These are phyloP conservation scores for Haemorhous mexicanus DNA, from an alignment of 2,113 vertebrate genomes.

Conservation along the genomic window DNA sequence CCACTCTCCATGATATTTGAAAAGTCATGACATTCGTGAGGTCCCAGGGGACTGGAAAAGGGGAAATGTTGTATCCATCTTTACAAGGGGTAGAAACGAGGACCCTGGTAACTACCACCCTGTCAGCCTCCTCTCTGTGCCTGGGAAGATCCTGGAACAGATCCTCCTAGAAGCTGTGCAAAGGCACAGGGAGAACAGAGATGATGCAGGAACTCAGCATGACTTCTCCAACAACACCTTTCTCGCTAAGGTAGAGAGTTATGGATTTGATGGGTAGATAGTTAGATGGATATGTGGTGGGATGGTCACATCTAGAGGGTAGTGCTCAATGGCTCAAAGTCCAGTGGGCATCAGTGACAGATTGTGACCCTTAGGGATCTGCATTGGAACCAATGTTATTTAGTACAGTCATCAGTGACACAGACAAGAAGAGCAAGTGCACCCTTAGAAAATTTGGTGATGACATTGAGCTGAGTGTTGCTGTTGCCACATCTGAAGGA, in stretches of 20 bases:
- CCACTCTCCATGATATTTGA: neutral
- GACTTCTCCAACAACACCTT: neutral
- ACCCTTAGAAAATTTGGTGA: neutral
- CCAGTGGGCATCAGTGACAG: neutral
- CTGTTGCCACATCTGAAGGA: neutral
- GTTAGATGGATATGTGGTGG: neutral
- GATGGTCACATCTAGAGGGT: neutral
- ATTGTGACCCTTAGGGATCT: neutral
- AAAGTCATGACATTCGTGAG: neutral
- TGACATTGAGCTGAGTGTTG: neutral
- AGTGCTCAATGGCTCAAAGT: neutral
- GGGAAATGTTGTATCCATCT: neutral
- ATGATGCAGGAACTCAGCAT: neutral
- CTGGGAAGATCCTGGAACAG: neutral
- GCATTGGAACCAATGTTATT: neutral
- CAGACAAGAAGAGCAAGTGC: neutral
- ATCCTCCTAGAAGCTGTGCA: neutral
- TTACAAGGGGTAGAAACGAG: neutral
- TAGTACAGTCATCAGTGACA: neutral
- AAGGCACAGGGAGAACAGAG: neutral
- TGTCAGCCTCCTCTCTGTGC: neutral
- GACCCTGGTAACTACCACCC: neutral
- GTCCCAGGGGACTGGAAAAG: neutral
- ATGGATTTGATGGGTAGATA: neutral
- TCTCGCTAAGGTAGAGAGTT: neutral